Evolutionary conservation across 1,140 invertebrate species (phyloP).

Genomic region (Anagrus nilaparvatae): DNA sequence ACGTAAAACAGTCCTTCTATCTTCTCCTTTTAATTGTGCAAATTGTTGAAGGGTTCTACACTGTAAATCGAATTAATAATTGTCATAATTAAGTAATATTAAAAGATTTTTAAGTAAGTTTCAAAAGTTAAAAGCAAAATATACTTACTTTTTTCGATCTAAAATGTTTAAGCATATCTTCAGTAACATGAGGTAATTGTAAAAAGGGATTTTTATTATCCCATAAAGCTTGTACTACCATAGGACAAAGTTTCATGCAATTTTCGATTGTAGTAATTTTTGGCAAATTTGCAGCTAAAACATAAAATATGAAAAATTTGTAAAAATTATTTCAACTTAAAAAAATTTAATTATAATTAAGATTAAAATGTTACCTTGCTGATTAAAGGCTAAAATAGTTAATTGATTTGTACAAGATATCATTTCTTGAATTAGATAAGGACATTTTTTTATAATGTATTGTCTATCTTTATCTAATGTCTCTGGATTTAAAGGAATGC

Average conservation of each 20-base stretch:
- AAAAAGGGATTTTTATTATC: constrained; percentile 86
- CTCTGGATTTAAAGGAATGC: constrained; percentile 68
- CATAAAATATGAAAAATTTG: constrained; percentile 22
- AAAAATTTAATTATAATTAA: constrained; percentile 4
- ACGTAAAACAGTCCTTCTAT: constrained; percentile 73
- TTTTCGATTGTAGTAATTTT: constrained; percentile 94
- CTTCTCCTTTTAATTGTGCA: constrained; percentile 78
- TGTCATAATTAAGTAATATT: neutral
- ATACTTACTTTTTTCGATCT: constrained; percentile 62
- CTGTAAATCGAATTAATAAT: constrained; percentile 27
- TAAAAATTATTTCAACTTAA: constrained; percentile 5
- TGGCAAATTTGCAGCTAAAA: constrained; percentile 66
- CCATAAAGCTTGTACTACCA: constrained; percentile 95
- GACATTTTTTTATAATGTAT: constrained; percentile 86
- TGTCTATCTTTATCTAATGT: constrained; percentile 77
- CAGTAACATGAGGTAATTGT: constrained; percentile 91
- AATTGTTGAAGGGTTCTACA: constrained; percentile 78
- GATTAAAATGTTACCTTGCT: constrained; percentile 53
- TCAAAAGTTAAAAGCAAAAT: neutral
- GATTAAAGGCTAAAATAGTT: constrained; percentile 81
- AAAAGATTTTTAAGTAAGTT: neutral
- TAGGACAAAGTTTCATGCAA: constrained; percentile 92
- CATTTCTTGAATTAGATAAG: constrained; percentile 96
- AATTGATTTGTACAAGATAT: constrained; percentile 90
- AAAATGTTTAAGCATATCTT: constrained; percentile 89